Evolutionary conservation across 2,888 invertebrate genomes (phyloP), one percentile per base, ranked within the genome.

Genomic region (Clitarchus hookeri): DNA sequence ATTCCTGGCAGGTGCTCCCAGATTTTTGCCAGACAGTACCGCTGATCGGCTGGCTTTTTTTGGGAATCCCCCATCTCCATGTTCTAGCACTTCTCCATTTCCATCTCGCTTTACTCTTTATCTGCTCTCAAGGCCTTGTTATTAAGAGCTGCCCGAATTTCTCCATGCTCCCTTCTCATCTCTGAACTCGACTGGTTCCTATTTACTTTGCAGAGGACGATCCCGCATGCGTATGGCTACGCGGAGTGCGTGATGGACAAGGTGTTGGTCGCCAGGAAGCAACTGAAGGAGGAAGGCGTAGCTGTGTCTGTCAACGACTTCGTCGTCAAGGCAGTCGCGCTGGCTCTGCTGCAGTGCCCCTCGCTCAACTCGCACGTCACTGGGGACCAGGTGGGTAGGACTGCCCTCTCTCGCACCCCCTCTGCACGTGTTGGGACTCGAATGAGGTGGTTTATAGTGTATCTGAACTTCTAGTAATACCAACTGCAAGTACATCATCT

Each of bases 231-330:
- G 1, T 95, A 95, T 90, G 92, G 92, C n/a, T 92, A 92, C n/a
- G 91, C 93, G 53, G 92, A 93, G 84, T 93, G 94, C 86, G 91
- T 91, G 85, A 92, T 94, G 79, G 92, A 93, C 88, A 92, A 92
- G 79, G 89, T 95, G 23, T 89, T 91, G 11, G 90, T 91, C 84
- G 89, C 94, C 1, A 91, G 95, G 23, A 92, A 93, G 88, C 91
- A 93, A 88, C 90, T 95, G 44, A 91, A 92, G 90, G 90, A 89
- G 9, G 92, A 93, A 25, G 93, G 93, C 44, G 90, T 93, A 44
- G 93, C 93, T 87, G 92, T 95, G 0, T 95, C 95, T 6, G 91
- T 95, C 16, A 95, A 95, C 90, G 95, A 95, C 90, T 94, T 95
- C 88, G 91, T 95, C 65, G 93, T 94, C 27, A 95, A 95, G 91